These are phyloP conservation scores for Brachyhypopomus occidentalis DNA, from an alignment of 2,113 vertebrate species.

Conservation along the genomic window DNA sequence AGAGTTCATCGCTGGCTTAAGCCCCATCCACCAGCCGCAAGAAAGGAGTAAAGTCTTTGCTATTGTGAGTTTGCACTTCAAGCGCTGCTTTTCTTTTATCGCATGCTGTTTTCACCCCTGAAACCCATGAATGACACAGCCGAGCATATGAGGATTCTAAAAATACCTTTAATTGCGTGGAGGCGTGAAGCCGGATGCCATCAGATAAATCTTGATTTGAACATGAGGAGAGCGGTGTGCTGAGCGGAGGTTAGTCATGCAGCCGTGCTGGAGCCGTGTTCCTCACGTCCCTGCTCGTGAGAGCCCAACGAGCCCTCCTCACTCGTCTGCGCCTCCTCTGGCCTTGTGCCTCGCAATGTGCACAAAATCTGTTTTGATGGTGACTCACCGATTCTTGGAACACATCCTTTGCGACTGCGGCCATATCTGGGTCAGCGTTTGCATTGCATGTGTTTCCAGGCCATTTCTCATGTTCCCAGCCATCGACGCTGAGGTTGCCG, in stretches of 20 bases:
- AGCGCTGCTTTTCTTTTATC: neutral
- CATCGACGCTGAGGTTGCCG: neutral
- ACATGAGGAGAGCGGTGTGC: conserved; percentile 5
- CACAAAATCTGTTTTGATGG: conserved; percentile 27
- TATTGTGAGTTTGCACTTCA: neutral
- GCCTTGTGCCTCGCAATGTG: neutral
- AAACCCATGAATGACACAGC: neutral
- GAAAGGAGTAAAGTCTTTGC: neutral
- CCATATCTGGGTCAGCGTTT: conserved; percentile 35
- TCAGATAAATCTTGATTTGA: neutral
- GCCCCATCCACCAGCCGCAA: conserved; percentile 8
- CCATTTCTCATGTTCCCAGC: neutral
- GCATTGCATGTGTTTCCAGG: neutral
- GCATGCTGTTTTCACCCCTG: conserved; percentile 9
- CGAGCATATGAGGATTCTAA: conserved; percentile 23
- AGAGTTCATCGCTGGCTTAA: conserved; percentile 18
- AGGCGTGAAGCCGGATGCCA: conserved; percentile 19
- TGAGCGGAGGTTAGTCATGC: neutral
- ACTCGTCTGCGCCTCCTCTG: conserved; percentile 19
- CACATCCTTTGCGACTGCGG: conserved; percentile 10
- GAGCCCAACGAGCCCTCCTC: neutral
- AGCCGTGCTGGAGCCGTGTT: neutral
- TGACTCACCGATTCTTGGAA: conserved; percentile 29
- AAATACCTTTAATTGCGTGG: conserved; percentile 11
- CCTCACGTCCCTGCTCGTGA: neutral